These are phyloP conservation scores for Euura saliciscinereae DNA, from an alignment of 1,140 invertebrate species.

Conservation along the genomic window DNA sequence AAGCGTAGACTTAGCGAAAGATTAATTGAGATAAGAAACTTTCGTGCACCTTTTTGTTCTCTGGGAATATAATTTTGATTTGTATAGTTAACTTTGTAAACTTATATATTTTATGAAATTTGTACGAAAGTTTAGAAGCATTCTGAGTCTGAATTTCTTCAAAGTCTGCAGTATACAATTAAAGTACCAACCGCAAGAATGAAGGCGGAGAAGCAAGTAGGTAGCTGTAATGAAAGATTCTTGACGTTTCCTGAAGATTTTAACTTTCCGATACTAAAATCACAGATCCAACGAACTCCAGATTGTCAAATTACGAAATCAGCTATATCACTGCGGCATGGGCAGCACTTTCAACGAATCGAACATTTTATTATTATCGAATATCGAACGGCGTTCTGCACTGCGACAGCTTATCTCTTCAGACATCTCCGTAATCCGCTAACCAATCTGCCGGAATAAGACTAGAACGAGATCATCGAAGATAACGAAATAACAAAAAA, in stretches of 20 bases:
- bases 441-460: background rate
- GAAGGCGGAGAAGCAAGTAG: no score
- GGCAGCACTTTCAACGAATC: background rate
- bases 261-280: no score
- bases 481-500: no score
- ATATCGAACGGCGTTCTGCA: background rate
- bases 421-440: slow-evolving; percentile 1
- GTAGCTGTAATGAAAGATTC: no score
- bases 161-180: background rate
- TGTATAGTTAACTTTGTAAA: background rate
- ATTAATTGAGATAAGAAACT: no score
- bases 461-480: background rate
- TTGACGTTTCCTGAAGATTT: no score
- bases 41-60: no score
- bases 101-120: background rate
- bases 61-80: background rate
- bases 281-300: no score
- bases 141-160: background rate
- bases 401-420: background rate
- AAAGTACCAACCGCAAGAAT: no score
- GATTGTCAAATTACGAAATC: no score
- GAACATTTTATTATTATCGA: background rate
- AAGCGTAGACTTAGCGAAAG: no score
- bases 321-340: no score
- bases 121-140: background rate